A percentile compares a stretch with the other conserved stretches of the same genome.
Evolutionary conservation across 2,888 invertebrate genomes (phyloP).

Genomic region (Globia sparganii): DNA sequence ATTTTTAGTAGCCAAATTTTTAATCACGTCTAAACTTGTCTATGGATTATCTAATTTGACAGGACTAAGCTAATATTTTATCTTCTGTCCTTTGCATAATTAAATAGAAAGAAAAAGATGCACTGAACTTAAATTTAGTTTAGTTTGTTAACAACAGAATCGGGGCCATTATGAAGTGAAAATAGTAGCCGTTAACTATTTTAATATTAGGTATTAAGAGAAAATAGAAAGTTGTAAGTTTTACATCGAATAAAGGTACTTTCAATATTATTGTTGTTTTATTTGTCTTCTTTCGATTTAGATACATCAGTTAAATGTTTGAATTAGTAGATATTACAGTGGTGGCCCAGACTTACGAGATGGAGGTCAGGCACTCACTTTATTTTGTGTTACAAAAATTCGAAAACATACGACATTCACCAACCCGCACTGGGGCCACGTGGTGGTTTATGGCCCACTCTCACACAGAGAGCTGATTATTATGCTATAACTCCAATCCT

Average conservation of each 20-base stretch:
- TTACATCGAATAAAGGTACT: conserved; percentile 39
- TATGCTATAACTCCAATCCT: neutral
- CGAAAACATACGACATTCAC: neutral
- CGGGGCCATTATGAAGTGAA: neutral
- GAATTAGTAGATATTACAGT: neutral
- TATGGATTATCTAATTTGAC: too few species aligned
- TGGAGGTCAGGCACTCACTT: neutral
- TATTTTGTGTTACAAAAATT: neutral
- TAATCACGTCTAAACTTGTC: too few species aligned
- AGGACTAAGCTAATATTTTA: too few species aligned
- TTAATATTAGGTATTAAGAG: neutral
- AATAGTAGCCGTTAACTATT: neutral
- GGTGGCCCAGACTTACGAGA: too few species aligned
- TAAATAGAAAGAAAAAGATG: too few species aligned
- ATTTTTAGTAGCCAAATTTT: too few species aligned
- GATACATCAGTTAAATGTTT: neutral
- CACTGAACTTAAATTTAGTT: too few species aligned
- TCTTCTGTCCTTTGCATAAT: too few species aligned
- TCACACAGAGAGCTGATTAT: neutral
- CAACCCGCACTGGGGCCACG: neutral
- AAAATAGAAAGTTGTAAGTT: neutral
- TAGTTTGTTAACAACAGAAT: too few species aligned
- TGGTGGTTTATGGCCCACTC: neutral
- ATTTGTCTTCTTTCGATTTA: conserved; percentile 21
- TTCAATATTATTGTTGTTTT: conserved; percentile 37